Evolutionary conservation across 2,888 invertebrate genomes (phyloP), one percentile per base, ranked within the genome.

Genomic region (Taenaris catops): DNA sequence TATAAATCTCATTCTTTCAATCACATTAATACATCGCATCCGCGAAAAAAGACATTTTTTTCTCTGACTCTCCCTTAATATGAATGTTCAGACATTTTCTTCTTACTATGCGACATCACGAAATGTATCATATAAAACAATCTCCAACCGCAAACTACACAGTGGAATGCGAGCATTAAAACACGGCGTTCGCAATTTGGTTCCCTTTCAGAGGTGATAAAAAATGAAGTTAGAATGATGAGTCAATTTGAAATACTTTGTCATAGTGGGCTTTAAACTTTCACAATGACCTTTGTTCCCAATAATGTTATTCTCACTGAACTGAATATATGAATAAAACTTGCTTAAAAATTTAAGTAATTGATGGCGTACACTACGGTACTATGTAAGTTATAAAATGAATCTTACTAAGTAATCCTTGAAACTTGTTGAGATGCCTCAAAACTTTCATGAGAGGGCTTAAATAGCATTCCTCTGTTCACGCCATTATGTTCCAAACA

Each of bases 391-490:
- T 43, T 63, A 65, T 66, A 64, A 70, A 68, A 64, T 62, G 55
- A 51, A 57, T 53, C 52, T 47, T 42, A 44, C 51, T 60, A 62
- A 60, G 52, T 31, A 31, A 31, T 55, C 57, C 61, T 63, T 59
- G 54, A 50, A 71, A 76, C 55, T 74, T 72, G 58, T 58, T 58
- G 58, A 65, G 65, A 68, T 58, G 56, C 55, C 54, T 58, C 52
- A 26, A 49, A 75, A 68, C 58, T 78, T 70, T 43, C 49, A 40
- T 40, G 42, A 53, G 55, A 53, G 50, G 53, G 64, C 58, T 70
- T 71, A 67, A 69, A 74, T 71, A 67, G 63, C 73, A 73, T 68
- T 69, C 60, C 63, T 29, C 29, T 52, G 46, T 44, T 50, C 52
- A 59, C 53, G 54, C 42, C 41, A 46, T 34, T 51, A 50, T 46